A percentile compares a stretch with the other conserved stretches of the same genome.
Conservation (phyloP, 2,797 vertebrate species). For the Adrianichthys oophorus region DNA sequence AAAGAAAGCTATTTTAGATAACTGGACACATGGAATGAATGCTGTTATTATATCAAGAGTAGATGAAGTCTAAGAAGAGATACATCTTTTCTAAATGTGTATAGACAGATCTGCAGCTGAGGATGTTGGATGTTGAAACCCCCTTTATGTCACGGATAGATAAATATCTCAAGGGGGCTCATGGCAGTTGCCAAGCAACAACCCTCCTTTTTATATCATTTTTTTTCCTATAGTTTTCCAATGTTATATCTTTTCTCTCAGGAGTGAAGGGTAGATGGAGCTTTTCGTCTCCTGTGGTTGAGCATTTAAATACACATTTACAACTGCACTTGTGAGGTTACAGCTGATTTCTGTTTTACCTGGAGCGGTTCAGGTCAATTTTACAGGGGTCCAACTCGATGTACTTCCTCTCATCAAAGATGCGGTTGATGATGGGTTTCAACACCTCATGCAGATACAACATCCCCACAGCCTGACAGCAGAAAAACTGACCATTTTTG, state of each 20-base stretch:
- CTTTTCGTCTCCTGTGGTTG: slow-evolving; percentile 29
- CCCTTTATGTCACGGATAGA: slow-evolving; percentile 65
- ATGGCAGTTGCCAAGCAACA: slow-evolving; percentile 79
- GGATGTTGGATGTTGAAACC: slow-evolving; percentile 49
- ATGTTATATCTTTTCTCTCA: slow-evolving; percentile 47
- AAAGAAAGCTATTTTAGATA: slow-evolving; percentile 6
- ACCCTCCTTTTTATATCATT: slow-evolving; percentile 30
- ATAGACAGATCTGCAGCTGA: slow-evolving; percentile 32
- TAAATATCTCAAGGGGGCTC: slow-evolving; percentile 64
- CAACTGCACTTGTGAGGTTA: slow-evolving; percentile 6
- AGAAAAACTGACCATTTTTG: slow-evolving; percentile 36
- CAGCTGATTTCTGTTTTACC: slow-evolving; percentile 56
- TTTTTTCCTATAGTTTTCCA: slow-evolving; percentile 44
- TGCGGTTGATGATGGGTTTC: slow-evolving; percentile 82
- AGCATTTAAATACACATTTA: slow-evolving; percentile 27
- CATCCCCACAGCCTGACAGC: slow-evolving; percentile 87
- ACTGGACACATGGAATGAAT: slow-evolving; percentile 1
- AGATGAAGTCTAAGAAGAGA: slow-evolving; percentile 15
- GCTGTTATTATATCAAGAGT: slow-evolving; percentile 7
- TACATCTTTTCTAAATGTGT: neutral
- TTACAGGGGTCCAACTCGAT: slow-evolving; percentile 91
- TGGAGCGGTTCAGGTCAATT: slow-evolving; percentile 85
- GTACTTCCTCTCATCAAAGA: slow-evolving; percentile 93
- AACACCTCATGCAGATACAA: slow-evolving; percentile 89
- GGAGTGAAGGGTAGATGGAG: slow-evolving; percentile 37